phyloP scores from a whole-genome alignment of 2,888 invertebrate species.

The Chloroclysta siterata region DNA sequence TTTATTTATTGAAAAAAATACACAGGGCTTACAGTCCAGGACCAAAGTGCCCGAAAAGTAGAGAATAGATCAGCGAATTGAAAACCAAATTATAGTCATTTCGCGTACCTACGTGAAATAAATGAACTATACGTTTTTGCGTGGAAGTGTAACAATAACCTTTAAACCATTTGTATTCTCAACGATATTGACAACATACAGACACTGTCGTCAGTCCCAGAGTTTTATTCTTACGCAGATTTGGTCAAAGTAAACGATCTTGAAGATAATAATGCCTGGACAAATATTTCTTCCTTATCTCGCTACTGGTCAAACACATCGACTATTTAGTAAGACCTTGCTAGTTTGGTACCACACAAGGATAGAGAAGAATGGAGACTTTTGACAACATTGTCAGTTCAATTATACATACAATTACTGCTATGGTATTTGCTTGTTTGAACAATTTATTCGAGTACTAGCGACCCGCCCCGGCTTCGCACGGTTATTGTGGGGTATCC shows the following conservation, averaged over 20 bases:
- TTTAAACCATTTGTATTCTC: not conserved
- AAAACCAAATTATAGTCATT: too few species aligned
- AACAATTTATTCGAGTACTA: too few species aligned
- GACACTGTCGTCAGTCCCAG: not conserved
- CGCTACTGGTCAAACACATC: slow-evolving; percentile 9
- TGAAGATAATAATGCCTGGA: slow-evolving; percentile 24
- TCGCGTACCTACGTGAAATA: too few species aligned
- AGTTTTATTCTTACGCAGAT: slow-evolving; percentile 13
- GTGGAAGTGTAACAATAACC: not conserved
- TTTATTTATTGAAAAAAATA: too few species aligned
- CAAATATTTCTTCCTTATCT: slow-evolving; percentile 33
- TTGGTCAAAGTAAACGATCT: slow-evolving; percentile 24
- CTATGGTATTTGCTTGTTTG: slow-evolving; percentile 30
- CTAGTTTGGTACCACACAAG: slow-evolving; percentile 30
- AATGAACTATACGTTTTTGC: not conserved
- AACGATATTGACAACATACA: slow-evolving; percentile 8
- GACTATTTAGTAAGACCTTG: slow-evolving; percentile 5
- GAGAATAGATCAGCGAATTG: too few species aligned
- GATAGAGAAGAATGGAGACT: slow-evolving; percentile 34
- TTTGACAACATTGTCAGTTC: slow-evolving; percentile 32
- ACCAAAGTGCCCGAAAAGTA: too few species aligned
- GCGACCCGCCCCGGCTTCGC: too few species aligned
- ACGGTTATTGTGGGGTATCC: too few species aligned
- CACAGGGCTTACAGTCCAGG: too few species aligned
- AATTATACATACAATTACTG: slow-evolving; percentile 30